Conservation (phyloP, 2,888 invertebrate species). For the Polydrusus pterygomalis region DNA sequence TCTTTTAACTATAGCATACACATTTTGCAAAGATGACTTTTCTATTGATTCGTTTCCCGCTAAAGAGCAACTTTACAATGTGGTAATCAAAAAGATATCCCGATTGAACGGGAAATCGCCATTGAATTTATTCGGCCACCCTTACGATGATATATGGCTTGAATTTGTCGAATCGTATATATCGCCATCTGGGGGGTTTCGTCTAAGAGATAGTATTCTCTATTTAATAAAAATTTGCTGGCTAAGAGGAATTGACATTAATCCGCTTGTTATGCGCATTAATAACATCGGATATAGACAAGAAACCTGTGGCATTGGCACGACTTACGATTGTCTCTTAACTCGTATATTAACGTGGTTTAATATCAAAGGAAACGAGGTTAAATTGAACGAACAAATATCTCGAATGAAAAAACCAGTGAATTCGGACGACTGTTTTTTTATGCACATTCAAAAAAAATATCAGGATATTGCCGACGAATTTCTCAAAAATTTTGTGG, state of each 20-base stretch:
- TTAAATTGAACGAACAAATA: no score
- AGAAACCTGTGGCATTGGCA: background rate
- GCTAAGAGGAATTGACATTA: background rate
- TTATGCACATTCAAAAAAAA: background rate
- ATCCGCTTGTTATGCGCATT: background rate
- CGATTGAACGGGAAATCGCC: background rate
- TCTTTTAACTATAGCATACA: background rate
- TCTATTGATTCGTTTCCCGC: background rate
- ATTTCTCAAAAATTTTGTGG: background rate
- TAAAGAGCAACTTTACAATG: background rate
- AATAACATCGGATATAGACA: background rate
- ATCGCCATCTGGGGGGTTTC: background rate
- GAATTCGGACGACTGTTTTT: background rate
- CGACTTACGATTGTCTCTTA: background rate
- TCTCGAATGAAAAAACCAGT: background rate
- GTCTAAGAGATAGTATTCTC: background rate
- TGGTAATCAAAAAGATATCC: background rate
- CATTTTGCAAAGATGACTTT: background rate
- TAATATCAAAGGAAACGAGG: no score
- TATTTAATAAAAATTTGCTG: background rate
- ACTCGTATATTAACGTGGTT: background rate
- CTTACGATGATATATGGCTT: background rate
- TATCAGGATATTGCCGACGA: background rate
- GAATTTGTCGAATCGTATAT: slow-evolving; percentile 2
- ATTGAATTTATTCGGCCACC: background rate